These are phyloP conservation scores for Aphidius gifuensis DNA, from an alignment of 1,140 invertebrate genomes.

Conservation along the genomic window DNA sequence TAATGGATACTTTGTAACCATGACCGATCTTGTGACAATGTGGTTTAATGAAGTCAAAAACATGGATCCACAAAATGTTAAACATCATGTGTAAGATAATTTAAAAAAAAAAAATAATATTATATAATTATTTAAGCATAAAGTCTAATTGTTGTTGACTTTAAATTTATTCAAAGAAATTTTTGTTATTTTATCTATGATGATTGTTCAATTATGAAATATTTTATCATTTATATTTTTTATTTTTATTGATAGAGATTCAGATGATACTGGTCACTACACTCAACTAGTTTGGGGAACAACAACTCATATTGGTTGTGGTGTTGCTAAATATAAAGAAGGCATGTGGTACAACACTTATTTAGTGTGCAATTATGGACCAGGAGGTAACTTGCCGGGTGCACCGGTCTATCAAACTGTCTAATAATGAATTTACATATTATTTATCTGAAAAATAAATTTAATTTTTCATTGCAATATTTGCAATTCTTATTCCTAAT, in stretches of 20 bases:
- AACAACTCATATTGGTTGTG: constrained; percentile 47
- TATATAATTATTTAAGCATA: too few relatives aligned
- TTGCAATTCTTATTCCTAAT: too few relatives aligned
- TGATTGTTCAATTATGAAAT: neutral
- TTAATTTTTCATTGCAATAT: too few relatives aligned
- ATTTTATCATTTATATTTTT: too few relatives aligned
- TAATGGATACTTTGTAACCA: too few relatives aligned
- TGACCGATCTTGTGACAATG: neutral
- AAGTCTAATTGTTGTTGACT: too few relatives aligned
- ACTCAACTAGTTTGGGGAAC: constrained; percentile 38
- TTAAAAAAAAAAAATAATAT: too few relatives aligned
- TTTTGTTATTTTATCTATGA: neutral
- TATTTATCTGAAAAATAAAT: too few relatives aligned
- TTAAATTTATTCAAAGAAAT: too few relatives aligned
- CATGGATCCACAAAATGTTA: neutral
- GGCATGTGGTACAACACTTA: constrained; percentile 20
- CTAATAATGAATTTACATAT: too few relatives aligned
- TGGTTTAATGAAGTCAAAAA: constrained; percentile 17
- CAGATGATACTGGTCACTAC: constrained; percentile 20
- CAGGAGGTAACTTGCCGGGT: constrained; percentile 40
- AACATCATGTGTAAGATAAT: too few relatives aligned
- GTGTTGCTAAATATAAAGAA: constrained; percentile 24
- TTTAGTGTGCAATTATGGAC: constrained; percentile 53
- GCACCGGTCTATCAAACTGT: constrained; percentile 25
- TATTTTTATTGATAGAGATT: too few relatives aligned